Base-by-base conservation (phyloP, 2,888 invertebrate genomes). In the Chirona hameri region DNA sequence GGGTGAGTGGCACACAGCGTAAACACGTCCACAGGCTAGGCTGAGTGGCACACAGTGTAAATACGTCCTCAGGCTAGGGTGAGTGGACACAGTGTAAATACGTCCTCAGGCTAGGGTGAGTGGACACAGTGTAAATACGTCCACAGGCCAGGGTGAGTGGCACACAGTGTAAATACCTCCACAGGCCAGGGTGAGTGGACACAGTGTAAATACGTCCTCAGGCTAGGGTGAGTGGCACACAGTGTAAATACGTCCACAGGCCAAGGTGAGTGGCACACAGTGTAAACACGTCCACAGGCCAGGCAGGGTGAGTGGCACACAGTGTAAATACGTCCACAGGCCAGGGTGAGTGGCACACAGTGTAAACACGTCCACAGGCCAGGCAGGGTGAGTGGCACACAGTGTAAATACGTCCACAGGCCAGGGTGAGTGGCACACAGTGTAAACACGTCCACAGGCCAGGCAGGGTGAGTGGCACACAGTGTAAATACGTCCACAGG, bases 111-210 rank as follows among this genome's bases (percentile, higher is more conserved):
- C 76, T 46, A 5, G 76, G 76, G 76, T 76, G 46, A 46, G 76
- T 76, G 12, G 2, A 9, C 76, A 0, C 46, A 15, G 31, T 76
- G 76, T 24, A 76, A 76, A 46, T 76, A 76, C 46, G 46, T 76
- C 76, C 76, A 76, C 76, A 39, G 24, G 9, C 76, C 76, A 5
- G 76, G 76, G 76, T 76, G 46, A 46, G 76, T 76, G 76, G 76
- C 46, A 9, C 76, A 0, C 46, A 15, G 31, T 76, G 76, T 24
- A 76, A 76, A 46, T 76, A 76, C 46, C 24, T 76, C 76, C 76
- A 76, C 76, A 39, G 24, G 9, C 76, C 76, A 5, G 76, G 76
- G 76, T 76, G 46, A 46, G 76, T 76, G 12, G 2, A 2, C 7
- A n/a, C 39, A 2, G n/a, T 39, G 2, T 39, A n/a, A n/a, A n/a